Percentiles rank a stretch among this genome's conserved stretches.
Conservation (phyloP, 2,797 vertebrate genomes). For the Nannoperca australis region DNA sequence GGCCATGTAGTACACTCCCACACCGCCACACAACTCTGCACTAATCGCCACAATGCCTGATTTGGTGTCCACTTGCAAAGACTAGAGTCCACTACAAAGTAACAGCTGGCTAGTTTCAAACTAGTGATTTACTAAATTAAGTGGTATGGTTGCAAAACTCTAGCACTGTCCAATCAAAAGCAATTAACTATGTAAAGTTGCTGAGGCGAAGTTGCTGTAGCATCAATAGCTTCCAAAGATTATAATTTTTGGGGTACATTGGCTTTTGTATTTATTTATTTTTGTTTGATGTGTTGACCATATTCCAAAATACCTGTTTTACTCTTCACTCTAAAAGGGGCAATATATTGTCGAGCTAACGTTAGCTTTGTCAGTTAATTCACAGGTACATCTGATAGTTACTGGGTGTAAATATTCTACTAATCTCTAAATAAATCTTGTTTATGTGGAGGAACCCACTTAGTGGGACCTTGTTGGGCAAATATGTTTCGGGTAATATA, state of each 20-base stretch:
- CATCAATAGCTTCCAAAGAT: background rate
- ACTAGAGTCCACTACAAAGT: background rate
- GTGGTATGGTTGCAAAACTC: background rate
- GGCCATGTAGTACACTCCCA: too few relatives aligned
- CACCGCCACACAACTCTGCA: too few relatives aligned
- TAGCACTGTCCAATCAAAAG: background rate
- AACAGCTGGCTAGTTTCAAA: background rate
- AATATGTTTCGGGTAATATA: slow-evolving; percentile 19
- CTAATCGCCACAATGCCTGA: too few relatives aligned
- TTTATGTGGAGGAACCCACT: background rate
- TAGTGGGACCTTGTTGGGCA: background rate
- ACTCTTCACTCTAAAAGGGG: background rate
- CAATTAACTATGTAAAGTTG: background rate
- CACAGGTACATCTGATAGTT: background rate
- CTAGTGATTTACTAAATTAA: background rate
- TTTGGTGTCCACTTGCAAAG: too few relatives aligned
- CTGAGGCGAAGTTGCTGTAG: rapidly evolving
- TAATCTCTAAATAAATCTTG: too few relatives aligned
- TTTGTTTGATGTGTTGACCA: background rate
- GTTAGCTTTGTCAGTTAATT: slow-evolving; percentile 1
- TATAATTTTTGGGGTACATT: too few relatives aligned
- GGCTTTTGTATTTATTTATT: too few relatives aligned
- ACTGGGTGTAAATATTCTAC: background rate
- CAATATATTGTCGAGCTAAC: background rate
- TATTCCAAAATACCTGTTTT: background rate